Base-by-base conservation (phyloP, 2,797 vertebrate genomes). In the Tenualosa ilisha region DNA sequence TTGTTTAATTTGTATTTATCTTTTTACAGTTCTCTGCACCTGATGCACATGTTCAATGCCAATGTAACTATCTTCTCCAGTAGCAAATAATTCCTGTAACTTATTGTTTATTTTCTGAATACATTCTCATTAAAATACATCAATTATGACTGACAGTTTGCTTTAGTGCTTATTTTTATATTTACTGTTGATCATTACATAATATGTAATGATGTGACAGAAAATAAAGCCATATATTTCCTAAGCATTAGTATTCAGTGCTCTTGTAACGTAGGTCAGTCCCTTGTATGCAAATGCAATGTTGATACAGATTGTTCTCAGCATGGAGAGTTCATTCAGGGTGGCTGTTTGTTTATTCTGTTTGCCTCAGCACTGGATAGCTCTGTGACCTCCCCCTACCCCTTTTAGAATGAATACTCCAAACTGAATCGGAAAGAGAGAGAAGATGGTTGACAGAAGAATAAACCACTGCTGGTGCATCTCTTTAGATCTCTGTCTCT, bases 51-150 rank as follows among this genome's bases (percentile, higher is more conserved):
- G 13, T 46, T 15, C 37, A 79, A 9, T 72, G 72, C 15, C 72
- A 79, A 79, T 46, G 72, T 79, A 7, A 46, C 20, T 79, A 5
- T 79, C 46, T 20, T 79, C 72, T 46, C 17, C 40, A 46, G 72
- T 79, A 79, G 40, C 37, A 79, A 79, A 13, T 43, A 79, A 20
- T 46, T 22, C 15, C 17, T 79, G 37, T 79, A 79, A 79, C 72
- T 79, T 79, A 79, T 79, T 79, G 72, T 43, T 79, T 79, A 79
- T 79, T 4, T 40, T 79, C 17, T 22, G 37, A 7, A 79, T 46
- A 79, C 72, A 79, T 46, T 79, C 17, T 79, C 72, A 79, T 43
- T 79, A 79, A 75, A 79, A 79, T 22, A n/a, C 40, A 79, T 43
- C 40, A 79, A 46, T 79, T 46, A 40, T 79, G 72, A 20, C 4